Percentiles rank a stretch among this genome's conserved stretches.
phyloP scores from a whole-genome alignment of 1,140 invertebrate genomes.

The Nautilus pompilius region DNA sequence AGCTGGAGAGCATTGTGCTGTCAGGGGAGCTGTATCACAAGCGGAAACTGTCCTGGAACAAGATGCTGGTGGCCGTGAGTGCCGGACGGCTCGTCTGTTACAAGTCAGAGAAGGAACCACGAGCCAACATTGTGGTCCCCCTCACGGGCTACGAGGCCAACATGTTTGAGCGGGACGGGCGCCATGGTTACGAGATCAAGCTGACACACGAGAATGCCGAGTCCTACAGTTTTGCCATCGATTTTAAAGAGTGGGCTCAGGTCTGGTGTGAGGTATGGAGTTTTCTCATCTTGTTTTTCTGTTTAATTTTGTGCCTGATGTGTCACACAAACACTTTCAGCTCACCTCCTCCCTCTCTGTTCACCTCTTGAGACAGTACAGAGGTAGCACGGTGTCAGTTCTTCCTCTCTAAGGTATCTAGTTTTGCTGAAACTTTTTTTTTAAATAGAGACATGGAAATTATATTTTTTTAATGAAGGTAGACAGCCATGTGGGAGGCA shows the following conservation, averaged over 20 bases:
- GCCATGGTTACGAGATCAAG: conserved; percentile 32
- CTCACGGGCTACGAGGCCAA: conserved; percentile 27
- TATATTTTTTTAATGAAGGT: too few species aligned
- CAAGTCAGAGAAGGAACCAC: conserved; percentile 32
- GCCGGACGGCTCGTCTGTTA: conserved; percentile 32
- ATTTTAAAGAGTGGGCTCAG: conserved; percentile 37
- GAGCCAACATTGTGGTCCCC: conserved; percentile 26
- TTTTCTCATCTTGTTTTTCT: neutral
- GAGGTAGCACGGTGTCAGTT: too few species aligned
- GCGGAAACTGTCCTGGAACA: conserved; percentile 36
- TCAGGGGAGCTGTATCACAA: conserved; percentile 33
- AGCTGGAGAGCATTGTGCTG: conserved; percentile 26
- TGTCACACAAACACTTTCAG: too few species aligned
- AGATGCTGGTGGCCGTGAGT: conserved; percentile 25
- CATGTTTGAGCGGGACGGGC: conserved; percentile 19
- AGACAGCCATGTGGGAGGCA: too few species aligned
- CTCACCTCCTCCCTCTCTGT: too few species aligned
- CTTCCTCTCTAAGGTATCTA: too few species aligned
- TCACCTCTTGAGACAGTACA: too few species aligned
- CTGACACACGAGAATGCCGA: conserved; percentile 26
- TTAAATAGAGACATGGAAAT: too few species aligned
- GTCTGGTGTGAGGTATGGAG: conserved; percentile 32
- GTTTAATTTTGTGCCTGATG: neutral
- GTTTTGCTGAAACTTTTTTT: too few species aligned
- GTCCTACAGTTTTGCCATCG: conserved; percentile 27